Conservation (phyloP, 2,113 vertebrate genomes). For the Malurus cyaneus region DNA sequence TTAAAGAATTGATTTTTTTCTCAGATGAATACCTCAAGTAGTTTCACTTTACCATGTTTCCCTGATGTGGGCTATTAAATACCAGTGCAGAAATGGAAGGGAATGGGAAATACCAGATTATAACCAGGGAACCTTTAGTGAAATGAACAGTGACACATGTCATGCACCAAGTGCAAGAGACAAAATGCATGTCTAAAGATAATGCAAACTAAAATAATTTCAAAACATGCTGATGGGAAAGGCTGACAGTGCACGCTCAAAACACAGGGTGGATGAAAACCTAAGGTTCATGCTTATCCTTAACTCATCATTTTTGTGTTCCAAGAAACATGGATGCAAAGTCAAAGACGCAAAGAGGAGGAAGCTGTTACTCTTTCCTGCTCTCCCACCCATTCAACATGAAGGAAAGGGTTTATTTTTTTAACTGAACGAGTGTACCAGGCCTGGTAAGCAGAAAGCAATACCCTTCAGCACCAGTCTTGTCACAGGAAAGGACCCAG, state of each 20-base stretch:
- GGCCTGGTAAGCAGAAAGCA: neutral
- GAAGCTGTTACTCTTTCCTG: neutral
- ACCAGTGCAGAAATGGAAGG: neutral
- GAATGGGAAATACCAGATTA: neutral
- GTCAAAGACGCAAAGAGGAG: neutral
- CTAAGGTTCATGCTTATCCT: neutral
- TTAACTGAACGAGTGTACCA: neutral
- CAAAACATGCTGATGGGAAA: neutral
- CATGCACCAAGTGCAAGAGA: neutral
- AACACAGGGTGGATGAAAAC: neutral
- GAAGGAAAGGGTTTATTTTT: neutral
- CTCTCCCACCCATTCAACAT: neutral
- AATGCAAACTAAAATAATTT: constrained; percentile 5
- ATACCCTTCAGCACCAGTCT: rapidly evolving
- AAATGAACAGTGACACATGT: neutral
- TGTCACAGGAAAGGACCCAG: neutral
- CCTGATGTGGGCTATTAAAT: neutral
- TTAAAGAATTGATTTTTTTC: neutral
- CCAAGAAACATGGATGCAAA: neutral
- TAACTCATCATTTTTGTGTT: neutral
- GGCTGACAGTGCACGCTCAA: neutral
- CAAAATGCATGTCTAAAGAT: neutral
- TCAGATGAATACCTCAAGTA: neutral
- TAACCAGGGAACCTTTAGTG: neutral
- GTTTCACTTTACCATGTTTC: neutral